Evolutionary conservation across 2,888 invertebrate species (phyloP), one percentile per base, ranked within the genome.

Genomic region (Drosophila quinaria): DNA sequence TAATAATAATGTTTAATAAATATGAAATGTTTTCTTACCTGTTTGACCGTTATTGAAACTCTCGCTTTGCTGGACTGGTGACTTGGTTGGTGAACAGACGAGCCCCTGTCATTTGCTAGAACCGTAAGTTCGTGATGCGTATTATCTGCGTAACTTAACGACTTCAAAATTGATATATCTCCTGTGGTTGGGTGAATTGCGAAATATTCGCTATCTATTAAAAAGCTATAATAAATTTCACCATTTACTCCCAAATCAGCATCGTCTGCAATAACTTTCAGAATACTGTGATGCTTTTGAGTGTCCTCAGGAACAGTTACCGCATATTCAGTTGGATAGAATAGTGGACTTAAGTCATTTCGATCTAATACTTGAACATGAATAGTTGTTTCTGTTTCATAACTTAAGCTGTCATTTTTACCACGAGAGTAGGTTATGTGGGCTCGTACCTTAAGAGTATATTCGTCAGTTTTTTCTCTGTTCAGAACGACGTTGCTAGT

Each of bases 231-330:
- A 93, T 99, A 99, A 84, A 99, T 97, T 93, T 99, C 98, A 1
- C 98, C 98, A 92, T 99, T 99, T 85, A 97, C 94, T 3, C 99
- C 99, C 37, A 97, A 94, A 92, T 99, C 99, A 4, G 99, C 98
- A 93, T 99, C 99, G 90, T 98, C 98, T 0, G 99, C 99, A 37
- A 95, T 94, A 55, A 97, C 97, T 89, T 94, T 95, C 39, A 96
- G 93, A 66, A 98, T 95, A 91, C 96, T 97, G 62, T 95, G 94
- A 93, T 98, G 97, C 65, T 97, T 93, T 11, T 97, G 96, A 67
- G 96, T 95, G 92, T 98, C 98, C 93, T 98, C 98, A 22, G 96
- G 95, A 44, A 99, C 96, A n/a, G 95, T 95, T 50, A 95, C 96
- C 90, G 96, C 96, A 93, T 99, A 99, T 80, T 96, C 96, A 52